Evolutionary conservation across 2,888 invertebrate species (phyloP).

Genomic region (Cylindroiulus punctatus): DNA sequence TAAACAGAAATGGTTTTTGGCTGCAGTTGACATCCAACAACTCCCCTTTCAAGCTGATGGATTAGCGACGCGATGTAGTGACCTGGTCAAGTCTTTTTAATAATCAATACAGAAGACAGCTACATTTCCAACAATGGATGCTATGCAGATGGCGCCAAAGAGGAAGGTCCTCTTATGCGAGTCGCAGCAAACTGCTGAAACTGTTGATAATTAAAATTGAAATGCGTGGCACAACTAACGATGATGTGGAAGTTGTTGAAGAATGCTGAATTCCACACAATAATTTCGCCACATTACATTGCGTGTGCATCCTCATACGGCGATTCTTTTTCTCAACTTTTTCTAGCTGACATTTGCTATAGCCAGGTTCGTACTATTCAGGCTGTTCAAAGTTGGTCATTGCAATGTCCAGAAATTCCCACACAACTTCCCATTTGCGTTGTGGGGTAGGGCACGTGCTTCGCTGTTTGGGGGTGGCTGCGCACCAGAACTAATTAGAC

Average conservation of each 20-base stretch:
- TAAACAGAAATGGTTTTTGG: conserved; percentile 20
- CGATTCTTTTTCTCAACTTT: no score
- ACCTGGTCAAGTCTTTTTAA: not conserved
- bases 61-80: not conserved
- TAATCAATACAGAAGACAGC: not conserved
- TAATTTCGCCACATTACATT: no score
- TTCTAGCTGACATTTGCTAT: no score
- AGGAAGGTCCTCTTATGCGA: no score
- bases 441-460: no score
- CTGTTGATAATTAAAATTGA: not conserved
- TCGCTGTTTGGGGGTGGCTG: not conserved
- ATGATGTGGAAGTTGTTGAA: not conserved
- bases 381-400: no score
- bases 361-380: no score
- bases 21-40: conserved; percentile 22
- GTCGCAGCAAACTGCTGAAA: not conserved
- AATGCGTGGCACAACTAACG: not conserved
- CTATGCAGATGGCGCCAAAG: not conserved
- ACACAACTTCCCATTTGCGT: no score
- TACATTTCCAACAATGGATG: not conserved
- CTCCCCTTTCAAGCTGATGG: conserved; percentile 37
- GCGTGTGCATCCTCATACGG: no score
- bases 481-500: not conserved
- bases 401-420: no score
- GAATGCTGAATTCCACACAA: no score